These are phyloP conservation scores for Andrena trimmerana DNA, from an alignment of 2,888 invertebrate species.

Conservation along the genomic window DNA sequence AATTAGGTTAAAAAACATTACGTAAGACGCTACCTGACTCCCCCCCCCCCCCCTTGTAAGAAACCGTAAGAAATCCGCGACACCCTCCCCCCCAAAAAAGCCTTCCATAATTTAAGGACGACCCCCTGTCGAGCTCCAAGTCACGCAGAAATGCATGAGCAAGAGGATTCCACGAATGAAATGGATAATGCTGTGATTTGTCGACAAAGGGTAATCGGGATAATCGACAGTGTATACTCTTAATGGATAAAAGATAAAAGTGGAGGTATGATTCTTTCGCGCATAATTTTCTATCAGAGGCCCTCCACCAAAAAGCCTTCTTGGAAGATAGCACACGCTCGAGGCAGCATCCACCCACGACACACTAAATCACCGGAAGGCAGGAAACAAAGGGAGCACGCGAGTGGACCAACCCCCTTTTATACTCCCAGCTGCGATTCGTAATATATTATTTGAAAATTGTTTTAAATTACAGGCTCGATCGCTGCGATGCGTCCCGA, in stretches of 20 bases:
- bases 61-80: too few species aligned
- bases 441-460: slow-evolving; percentile 77
- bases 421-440: slow-evolving; percentile 65
- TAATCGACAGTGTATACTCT: neutral
- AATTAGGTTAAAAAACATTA: too few species aligned
- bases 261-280: neutral
- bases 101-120: too few species aligned
- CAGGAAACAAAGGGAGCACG: slow-evolving; percentile 42
- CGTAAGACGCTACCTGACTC: too few species aligned
- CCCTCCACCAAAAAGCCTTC: slow-evolving; percentile 5
- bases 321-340: slow-evolving; percentile 44
- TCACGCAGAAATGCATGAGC: too few species aligned
- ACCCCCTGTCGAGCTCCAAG: neutral
- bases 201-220: too few species aligned
- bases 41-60: too few species aligned
- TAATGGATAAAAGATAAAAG: neutral
- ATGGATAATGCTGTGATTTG: too few species aligned
- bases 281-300: slow-evolving; percentile 7
- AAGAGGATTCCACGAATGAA: too few species aligned
- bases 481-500: slow-evolving; percentile 42
- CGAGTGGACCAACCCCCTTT: slow-evolving; percentile 51
- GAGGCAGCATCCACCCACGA: slow-evolving; percentile 77
- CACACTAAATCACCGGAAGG: slow-evolving; percentile 76
- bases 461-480: slow-evolving; percentile 79
- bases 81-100: too few species aligned